Evolutionary conservation across 2,113 vertebrate genomes (phyloP).

Genomic region (Cyprinodon tularosa): DNA sequence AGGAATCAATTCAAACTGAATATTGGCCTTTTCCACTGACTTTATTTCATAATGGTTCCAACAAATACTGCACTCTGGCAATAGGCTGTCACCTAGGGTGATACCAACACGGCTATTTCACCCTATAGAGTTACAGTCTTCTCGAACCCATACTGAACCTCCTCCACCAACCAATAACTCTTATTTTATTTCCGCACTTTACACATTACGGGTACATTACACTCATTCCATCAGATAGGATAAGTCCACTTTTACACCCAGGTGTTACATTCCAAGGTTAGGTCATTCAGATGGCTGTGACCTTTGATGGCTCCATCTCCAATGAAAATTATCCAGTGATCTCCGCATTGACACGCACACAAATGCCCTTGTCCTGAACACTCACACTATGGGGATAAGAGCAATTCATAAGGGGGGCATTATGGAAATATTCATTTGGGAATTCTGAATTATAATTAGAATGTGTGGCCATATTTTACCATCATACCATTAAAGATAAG

Average conservation of each 20-base stretch:
- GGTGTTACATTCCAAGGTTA: constrained; percentile 82
- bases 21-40: constrained; percentile 81
- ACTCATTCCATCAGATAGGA: constrained; percentile 77
- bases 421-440: constrained; percentile 72
- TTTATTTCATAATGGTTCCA: constrained; percentile 84
- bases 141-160: constrained; percentile 58
- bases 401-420: constrained; percentile 70
- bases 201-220: constrained; percentile 80
- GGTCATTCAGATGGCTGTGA: constrained; percentile 77
- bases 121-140: constrained; percentile 74
- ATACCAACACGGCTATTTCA: constrained; percentile 77
- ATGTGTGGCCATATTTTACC: constrained; percentile 45
- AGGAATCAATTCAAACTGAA: constrained; percentile 87
- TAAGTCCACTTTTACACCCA: constrained; percentile 81
- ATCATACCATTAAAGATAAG: constrained; percentile 15
- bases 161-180: constrained; percentile 72
- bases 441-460: constrained; percentile 72
- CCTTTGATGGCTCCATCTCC: constrained; percentile 77
- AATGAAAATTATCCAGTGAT: constrained; percentile 78
- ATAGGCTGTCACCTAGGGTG: constrained; percentile 81
- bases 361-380: constrained; percentile 68
- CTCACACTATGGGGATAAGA: constrained; percentile 60
- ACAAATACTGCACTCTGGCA: constrained; percentile 84
- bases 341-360: constrained; percentile 70
- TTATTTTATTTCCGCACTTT: constrained; percentile 79